Evolutionary conservation across 2,888 invertebrate species (phyloP).

Genomic region (Parnassius mnemosyne): DNA sequence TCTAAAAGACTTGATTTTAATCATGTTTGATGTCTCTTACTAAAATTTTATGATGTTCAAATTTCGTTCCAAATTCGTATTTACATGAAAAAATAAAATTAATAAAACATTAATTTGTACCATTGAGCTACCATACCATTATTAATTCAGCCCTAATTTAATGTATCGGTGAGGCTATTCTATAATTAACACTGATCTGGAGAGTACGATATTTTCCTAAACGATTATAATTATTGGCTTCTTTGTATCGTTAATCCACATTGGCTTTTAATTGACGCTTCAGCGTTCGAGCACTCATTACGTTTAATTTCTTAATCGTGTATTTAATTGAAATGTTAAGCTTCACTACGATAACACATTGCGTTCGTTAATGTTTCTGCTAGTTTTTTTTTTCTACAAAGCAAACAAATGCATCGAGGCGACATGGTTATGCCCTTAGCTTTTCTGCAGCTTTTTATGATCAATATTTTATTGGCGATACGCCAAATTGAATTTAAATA

Average conservation of each 20-base stretch:
- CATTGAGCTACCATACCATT: too few species aligned
- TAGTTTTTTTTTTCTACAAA: conserved; percentile 50
- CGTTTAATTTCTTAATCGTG: conserved; percentile 71
- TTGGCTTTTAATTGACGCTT: conserved; percentile 55
- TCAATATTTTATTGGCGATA: conserved; percentile 26
- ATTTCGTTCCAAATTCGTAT: too few species aligned
- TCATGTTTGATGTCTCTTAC: too few species aligned
- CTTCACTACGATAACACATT: conserved; percentile 50
- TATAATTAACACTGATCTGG: conserved; percentile 5
- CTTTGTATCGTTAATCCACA: conserved; percentile 50
- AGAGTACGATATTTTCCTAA: conserved; percentile 36
- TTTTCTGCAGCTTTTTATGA: conserved; percentile 2
- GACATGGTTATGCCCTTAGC: conserved; percentile 39
- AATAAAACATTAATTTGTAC: too few species aligned
- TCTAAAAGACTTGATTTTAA: too few species aligned
- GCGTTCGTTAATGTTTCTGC: conserved; percentile 57
- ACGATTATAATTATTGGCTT: conserved; percentile 52
- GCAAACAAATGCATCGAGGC: conserved; percentile 30
- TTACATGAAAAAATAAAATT: too few species aligned
- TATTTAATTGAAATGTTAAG: conserved; percentile 75
- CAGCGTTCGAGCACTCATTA: conserved; percentile 56
- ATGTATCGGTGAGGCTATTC: too few species aligned
- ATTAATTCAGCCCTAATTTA: too few species aligned
- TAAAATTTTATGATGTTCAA: too few species aligned
- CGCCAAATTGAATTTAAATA: conserved; percentile 22